Percentiles rank a stretch among this genome's conserved stretches.
These are phyloP conservation scores for Trichacis sp. DNA, from an alignment of 2,888 invertebrate species.

Conservation along the genomic window DNA sequence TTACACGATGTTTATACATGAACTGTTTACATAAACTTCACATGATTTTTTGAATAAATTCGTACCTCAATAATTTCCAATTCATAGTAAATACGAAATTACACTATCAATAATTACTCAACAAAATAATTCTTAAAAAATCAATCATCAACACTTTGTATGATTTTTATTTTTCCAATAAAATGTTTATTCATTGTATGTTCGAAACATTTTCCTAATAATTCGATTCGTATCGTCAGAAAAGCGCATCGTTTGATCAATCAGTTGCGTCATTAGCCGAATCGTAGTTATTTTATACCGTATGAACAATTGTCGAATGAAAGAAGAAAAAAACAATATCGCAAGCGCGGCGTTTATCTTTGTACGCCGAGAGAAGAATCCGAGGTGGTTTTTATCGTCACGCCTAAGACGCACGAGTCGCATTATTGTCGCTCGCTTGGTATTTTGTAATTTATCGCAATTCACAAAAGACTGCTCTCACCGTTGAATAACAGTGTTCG, in stretches of 20 bases:
- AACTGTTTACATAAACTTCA: no score
- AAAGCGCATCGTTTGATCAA: conserved; percentile 17
- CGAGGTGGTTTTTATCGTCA: neutral
- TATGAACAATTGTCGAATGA: conserved; percentile 21
- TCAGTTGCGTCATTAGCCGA: conserved; percentile 12
- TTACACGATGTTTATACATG: no score
- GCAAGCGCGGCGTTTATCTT: conserved; percentile 21
- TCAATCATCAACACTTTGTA: no score
- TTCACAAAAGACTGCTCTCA: conserved; percentile 33
- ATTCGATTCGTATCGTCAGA: neutral
- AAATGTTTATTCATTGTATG: no score
- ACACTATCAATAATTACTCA: no score
- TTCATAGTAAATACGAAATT: no score
- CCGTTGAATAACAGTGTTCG: conserved; percentile 23
- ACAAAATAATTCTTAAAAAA: no score
- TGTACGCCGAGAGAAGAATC: conserved; percentile 8
- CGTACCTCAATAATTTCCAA: no score
- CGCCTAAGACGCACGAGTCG: conserved; percentile 4
- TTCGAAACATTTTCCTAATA: no score
- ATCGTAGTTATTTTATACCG: conserved; percentile 32
- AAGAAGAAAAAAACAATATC: conserved; percentile 2
- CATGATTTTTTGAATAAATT: no score
- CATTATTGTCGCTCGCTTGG: conserved; percentile 9
- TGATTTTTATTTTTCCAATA: no score
- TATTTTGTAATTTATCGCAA: conserved; percentile 31